Base-by-base conservation (phyloP, 1,140 invertebrate species). In the Drosophila mauritiana region DNA sequence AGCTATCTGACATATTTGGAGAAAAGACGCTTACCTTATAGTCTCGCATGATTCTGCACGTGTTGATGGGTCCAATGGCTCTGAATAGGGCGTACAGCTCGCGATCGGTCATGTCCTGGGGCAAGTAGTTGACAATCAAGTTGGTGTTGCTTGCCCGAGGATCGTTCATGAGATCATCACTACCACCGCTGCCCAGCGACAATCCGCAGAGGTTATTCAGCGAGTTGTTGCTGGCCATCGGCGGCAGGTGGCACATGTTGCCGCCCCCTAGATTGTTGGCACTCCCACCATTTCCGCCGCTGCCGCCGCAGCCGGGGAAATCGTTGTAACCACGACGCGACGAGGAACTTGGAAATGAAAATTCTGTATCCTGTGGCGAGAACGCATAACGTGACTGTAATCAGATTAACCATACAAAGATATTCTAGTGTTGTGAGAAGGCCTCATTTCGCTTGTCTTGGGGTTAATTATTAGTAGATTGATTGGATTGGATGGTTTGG, bases 101-200 rank as follows among this genome's bases (percentile, higher is more conserved):
- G 83, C 97, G 96, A 92, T 98, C 98, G 1, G 96, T 97, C 93
- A 98, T 96, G 68, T 95, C 97, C 92, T 99, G 98, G 25, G 98
- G 98, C 64, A 99, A 94, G 92, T 99, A 99, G 93, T 99, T 99
- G 80, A 99, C 96, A 72, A 99, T 99, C 63, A 99, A 94, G 93
- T 98, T 98, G 11, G 97, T 96, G 40, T 91, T 92, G 77, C 88
- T 91, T 20, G 55, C 45, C 61, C 90, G 78, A 12, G 73, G 84
- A 67, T 85, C 83, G 51, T 79, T 84, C 53, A 88, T 74, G 37
- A 45, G 73, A 67, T 89, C 86, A 43, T 90, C 86, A 57, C 78
- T 79, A 49, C 86, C 85, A 42, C 83, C 77, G 84, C 90, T 75
- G 68, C 90, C 73, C 53, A 80, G 68, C 48, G 77, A 88, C 51